phyloP scores from a whole-genome alignment of 2,888 invertebrate genomes.

The Melipona beecheii region DNA sequence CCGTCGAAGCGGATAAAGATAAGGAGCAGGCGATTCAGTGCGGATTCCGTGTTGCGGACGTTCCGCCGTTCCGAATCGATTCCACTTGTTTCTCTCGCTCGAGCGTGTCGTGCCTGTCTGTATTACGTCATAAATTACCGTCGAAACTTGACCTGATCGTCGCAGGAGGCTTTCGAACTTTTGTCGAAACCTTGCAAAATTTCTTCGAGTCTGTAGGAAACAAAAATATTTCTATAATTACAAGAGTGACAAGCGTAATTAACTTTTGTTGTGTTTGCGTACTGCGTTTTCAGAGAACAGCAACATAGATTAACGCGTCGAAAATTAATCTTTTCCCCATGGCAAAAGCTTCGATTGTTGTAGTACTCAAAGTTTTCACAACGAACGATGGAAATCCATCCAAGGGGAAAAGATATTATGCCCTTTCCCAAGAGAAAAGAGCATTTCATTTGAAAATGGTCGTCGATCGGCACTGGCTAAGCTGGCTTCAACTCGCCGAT shows the following conservation, averaged over 20 bases:
- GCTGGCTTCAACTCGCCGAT: neutral
- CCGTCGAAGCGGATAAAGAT: slow-evolving; percentile 67
- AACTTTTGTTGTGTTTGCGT: no score
- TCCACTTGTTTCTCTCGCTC: slow-evolving; percentile 53
- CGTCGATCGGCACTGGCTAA: neutral
- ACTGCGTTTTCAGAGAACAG: no score
- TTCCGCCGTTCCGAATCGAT: slow-evolving; percentile 49
- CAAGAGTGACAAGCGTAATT: no score
- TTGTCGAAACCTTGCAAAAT: no score
- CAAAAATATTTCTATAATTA: no score
- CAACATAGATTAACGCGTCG: slow-evolving; percentile 9
- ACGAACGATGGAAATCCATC: slow-evolving; percentile 15
- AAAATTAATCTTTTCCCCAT: slow-evolving; percentile 12
- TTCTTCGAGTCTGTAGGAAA: no score
- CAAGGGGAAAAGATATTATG: neutral
- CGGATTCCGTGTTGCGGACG: slow-evolving; percentile 51
- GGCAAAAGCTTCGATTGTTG: neutral
- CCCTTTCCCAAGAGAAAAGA: no score
- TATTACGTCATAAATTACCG: slow-evolving; percentile 59
- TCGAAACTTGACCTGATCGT: slow-evolving; percentile 14
- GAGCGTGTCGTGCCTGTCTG: slow-evolving; percentile 23
- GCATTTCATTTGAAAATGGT: neutral
- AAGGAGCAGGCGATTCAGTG: slow-evolving; percentile 58
- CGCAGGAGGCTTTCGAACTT: neutral
- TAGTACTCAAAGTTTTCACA: slow-evolving; percentile 18